A percentile compares a stretch with the other conserved stretches of the same genome.
phyloP scores from a whole-genome alignment of 35 echinoderm and acorn worm species.

The Heliocidaris erythrogramma region DNA sequence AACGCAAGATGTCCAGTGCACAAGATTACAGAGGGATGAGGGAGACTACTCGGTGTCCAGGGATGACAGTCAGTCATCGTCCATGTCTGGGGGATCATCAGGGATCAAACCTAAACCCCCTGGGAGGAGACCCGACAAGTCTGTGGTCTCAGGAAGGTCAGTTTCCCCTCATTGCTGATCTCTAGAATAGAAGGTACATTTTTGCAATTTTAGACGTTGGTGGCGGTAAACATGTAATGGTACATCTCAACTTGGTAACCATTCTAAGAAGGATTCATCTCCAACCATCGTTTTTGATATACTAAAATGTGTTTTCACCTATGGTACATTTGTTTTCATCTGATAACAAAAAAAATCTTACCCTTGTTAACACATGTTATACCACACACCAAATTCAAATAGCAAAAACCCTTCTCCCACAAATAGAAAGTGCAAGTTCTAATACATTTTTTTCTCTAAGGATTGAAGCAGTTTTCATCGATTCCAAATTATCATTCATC shows the following conservation, averaged over 20 bases:
- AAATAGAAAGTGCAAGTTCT: no score
- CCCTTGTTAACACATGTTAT: no score
- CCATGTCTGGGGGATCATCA: slow-evolving; percentile 75
- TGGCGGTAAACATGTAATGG: not conserved
- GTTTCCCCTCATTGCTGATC: slow-evolving; percentile 21
- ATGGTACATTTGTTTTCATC: no score
- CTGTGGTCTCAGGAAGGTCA: slow-evolving; percentile 78
- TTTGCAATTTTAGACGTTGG: not conserved
- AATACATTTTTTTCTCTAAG: no score
- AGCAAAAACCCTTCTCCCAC: no score
- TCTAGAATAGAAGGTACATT: not conserved
- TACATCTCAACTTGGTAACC: not conserved
- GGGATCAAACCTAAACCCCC: slow-evolving; percentile 75
- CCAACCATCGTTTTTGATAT: no score
- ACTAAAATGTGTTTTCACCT: no score
- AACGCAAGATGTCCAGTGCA: slow-evolving; percentile 16
- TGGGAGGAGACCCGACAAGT: slow-evolving; percentile 72
- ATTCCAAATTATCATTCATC: no score
- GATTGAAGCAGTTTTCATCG: no score
- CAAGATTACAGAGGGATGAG: slow-evolving; percentile 18
- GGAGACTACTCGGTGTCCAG: slow-evolving; percentile 30
- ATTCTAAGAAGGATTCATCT: no score
- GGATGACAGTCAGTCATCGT: slow-evolving; percentile 86
- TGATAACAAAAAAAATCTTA: no score
- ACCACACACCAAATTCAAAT: no score